Evolutionary conservation across 35 echinoderm and acorn worm species (phyloP), one percentile per base, ranked within the genome.

Genomic region (Lytechinus variegatus): DNA sequence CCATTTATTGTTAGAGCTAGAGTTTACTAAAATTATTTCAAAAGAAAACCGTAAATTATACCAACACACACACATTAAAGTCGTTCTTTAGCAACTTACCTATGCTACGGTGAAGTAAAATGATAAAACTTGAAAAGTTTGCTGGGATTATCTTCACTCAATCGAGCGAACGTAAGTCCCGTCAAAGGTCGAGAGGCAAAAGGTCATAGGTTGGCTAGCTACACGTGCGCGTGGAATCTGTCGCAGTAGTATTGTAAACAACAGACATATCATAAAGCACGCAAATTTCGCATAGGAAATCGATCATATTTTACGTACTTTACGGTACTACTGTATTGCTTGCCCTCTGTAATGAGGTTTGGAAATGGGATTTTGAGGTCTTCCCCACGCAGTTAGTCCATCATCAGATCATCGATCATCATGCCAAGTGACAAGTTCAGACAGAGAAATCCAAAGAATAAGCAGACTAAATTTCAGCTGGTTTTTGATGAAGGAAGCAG

Each of bases 341-440:
- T 71, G 21, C 19, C 7, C 56, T 11, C 56, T 58, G 56, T 58
- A 56, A 0, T 11, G 14, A 79, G 61, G 24, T 21, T 24, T 14
- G 9, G 11, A 16, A 16, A 10, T 4, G 19, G 61, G 61, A 21
- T 71, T 71, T 71, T 24, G 56, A 9, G 55, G 55, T 13, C 60
- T 66, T 12, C 14, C 4, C 60, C 9, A 16, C 61, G 5, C 1
- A 71, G 9, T 44, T n/a, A n/a, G n/a, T n/a, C n/a, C n/a, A n/a
- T n/a, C n/a, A n/a, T n/a, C n/a, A n/a, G n/a, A n/a, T n/a, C n/a
- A n/a, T n/a, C n/a, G n/a, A n/a, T 5, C 92, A 93, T 16, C 21
- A 93, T 93, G 92, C 92, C 92, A 87, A 95, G 56, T 53, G 86
- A 95, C 94, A 87, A 87, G 86, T 95, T 89, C 86, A n/a, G 94